Conservation (phyloP, 2,888 invertebrate species). For the Heteromurus nitidus region DNA sequence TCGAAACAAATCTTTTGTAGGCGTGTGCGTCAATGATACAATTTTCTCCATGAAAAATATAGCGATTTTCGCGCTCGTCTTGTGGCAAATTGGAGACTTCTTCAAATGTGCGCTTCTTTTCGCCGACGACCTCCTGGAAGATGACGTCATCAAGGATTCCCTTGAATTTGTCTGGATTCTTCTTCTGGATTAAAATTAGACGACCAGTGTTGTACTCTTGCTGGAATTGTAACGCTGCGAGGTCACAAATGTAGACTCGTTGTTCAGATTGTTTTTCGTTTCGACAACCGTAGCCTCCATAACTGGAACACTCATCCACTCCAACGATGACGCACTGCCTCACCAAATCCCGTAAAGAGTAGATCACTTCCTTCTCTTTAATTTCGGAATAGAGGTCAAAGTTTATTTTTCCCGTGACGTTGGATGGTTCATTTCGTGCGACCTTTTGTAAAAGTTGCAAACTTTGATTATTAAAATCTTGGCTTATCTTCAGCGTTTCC, state of each 20-base stretch:
- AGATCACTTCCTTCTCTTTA: conserved; percentile 30
- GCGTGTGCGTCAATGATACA: conserved; percentile 55
- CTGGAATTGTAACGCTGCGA: conserved; percentile 66
- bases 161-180: conserved; percentile 5
- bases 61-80: conserved; percentile 16
- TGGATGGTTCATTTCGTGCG: conserved; percentile 51
- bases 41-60: conserved; percentile 14
- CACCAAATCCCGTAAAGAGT: conserved; percentile 58
- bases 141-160: conserved; percentile 65
- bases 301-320: conserved; percentile 53
- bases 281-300: conserved; percentile 56
- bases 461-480: neutral
- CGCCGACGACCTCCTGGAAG: conserved; percentile 64
- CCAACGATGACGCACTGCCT: conserved; percentile 63
- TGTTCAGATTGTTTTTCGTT: conserved; percentile 14
- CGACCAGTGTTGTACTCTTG: conserved; percentile 60
- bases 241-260: conserved; percentile 60
- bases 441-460: conserved; percentile 49
- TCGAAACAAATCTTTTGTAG: conserved; percentile 60
- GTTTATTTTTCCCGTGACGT: conserved; percentile 48
- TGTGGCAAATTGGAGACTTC: neutral
- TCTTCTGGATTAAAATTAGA: conserved; percentile 42
- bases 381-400: conserved; percentile 29
- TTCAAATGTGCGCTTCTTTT: conserved; percentile 46
- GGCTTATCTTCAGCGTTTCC: conserved; percentile 39